A percentile compares a stretch with the other conserved stretches of the same genome.
Evolutionary conservation across 2,797 vertebrate genomes (phyloP).

Genomic region (Sebastes vulpes): DNA sequence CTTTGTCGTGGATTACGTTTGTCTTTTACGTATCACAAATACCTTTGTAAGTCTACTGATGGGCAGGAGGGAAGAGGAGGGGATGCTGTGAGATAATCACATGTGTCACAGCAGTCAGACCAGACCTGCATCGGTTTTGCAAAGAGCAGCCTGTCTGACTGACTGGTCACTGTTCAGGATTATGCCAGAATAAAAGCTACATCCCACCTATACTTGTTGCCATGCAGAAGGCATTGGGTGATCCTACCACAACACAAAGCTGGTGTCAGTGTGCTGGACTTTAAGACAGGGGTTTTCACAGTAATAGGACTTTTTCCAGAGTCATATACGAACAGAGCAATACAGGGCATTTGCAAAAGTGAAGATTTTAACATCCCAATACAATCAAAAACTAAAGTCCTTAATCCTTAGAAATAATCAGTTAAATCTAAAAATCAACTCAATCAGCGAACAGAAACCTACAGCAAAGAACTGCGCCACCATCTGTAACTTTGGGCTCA

Average conservation of each 20-base stretch:
- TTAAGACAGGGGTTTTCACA: background rate
- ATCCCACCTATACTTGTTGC: background rate
- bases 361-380: background rate
- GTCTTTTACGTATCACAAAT: no score
- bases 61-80: no score
- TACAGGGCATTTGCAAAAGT: background rate
- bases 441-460: background rate
- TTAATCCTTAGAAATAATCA: background rate
- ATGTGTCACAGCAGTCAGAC: constrained; percentile 2
- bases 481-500: background rate
- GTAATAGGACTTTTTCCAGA: background rate
- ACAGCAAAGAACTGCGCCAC: background rate
- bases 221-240: background rate
- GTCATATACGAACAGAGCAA: background rate
- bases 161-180: background rate
- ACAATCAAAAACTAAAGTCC: background rate
- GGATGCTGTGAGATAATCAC: constrained; percentile 5
- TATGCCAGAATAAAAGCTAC: background rate
- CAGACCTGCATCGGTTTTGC: background rate
- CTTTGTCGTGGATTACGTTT: no score
- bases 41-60: no score
- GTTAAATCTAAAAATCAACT: background rate
- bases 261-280: background rate
- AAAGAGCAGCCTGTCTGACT: constrained; percentile 13
- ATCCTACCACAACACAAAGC: background rate